Evolutionary conservation across 2,113 vertebrate genomes (phyloP).

Genomic region (Glaucidium brasilianum): DNA sequence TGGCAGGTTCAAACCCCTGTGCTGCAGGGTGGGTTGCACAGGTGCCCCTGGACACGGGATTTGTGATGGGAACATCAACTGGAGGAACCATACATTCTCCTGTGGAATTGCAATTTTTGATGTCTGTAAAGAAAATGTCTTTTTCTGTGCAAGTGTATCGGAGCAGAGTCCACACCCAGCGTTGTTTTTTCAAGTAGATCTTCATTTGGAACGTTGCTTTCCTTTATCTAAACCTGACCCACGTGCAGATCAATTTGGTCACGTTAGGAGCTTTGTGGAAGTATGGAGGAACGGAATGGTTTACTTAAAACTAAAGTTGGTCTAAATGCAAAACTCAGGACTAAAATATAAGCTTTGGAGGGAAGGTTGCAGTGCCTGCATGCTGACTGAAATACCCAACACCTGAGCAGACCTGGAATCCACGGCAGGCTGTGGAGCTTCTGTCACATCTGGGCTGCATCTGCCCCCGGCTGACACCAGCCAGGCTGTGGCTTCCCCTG

Average conservation of each 20-base stretch:
- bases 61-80: background rate
- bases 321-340: rapidly evolving
- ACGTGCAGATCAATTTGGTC: background rate
- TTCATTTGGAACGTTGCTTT: background rate
- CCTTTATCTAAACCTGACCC: background rate
- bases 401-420: background rate
- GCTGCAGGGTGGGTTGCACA: background rate
- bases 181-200: background rate
- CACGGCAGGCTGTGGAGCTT: background rate
- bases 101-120: background rate
- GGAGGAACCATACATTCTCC: background rate
- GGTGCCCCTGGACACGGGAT: background rate
- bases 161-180: background rate
- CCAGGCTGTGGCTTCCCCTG: background rate
- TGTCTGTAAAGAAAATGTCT: background rate
- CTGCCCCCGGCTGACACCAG: rapidly evolving
- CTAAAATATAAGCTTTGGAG: background rate
- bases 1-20: background rate
- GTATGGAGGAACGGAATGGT: background rate
- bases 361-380: background rate
- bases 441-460: background rate
- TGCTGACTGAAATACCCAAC: background rate
- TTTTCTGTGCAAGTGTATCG: background rate
- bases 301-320: background rate
- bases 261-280: background rate